These are phyloP conservation scores for Mimachlamys varia DNA, from an alignment of 2,888 invertebrate species.

Conservation along the genomic window DNA sequence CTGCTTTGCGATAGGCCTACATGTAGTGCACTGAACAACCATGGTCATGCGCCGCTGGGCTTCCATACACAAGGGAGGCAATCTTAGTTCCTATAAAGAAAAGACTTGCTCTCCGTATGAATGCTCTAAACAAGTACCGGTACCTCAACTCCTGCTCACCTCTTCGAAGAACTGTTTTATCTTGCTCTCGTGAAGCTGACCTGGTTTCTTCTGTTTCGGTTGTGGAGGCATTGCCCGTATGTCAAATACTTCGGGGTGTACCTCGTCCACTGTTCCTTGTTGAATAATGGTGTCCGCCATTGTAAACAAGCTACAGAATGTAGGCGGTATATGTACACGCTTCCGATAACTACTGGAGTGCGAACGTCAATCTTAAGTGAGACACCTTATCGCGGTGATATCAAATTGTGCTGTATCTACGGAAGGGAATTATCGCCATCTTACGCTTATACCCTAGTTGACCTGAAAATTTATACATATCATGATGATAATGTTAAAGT, in stretches of 20 bases:
- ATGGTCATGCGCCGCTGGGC: not conserved
- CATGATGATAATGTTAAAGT: too few relatives aligned
- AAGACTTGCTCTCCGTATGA: too few relatives aligned
- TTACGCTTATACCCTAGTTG: too few relatives aligned
- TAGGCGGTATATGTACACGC: not conserved
- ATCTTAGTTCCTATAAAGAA: too few relatives aligned
- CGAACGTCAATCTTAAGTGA: not conserved
- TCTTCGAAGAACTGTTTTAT: conserved; percentile 72
- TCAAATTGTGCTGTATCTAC: not conserved
- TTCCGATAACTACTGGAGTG: too few relatives aligned
- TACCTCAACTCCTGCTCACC: conserved; percentile 49
- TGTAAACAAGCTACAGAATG: not conserved
- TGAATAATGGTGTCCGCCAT: not conserved
- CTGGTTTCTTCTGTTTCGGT: conserved; percentile 57
- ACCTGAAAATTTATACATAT: too few relatives aligned
- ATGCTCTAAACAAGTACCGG: not conserved
- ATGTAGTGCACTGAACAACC: not conserved
- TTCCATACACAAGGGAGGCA: not conserved
- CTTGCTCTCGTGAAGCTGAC: conserved; percentile 62
- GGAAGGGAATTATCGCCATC: not conserved
- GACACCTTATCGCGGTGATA: not conserved
- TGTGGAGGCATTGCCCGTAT: conserved; percentile 62
- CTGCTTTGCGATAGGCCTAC: too few relatives aligned
- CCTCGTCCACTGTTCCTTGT: conserved; percentile 56
- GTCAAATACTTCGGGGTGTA: conserved; percentile 60